Conservation (phyloP, 2,113 vertebrate species). For the Varanus komodoensis region DNA sequence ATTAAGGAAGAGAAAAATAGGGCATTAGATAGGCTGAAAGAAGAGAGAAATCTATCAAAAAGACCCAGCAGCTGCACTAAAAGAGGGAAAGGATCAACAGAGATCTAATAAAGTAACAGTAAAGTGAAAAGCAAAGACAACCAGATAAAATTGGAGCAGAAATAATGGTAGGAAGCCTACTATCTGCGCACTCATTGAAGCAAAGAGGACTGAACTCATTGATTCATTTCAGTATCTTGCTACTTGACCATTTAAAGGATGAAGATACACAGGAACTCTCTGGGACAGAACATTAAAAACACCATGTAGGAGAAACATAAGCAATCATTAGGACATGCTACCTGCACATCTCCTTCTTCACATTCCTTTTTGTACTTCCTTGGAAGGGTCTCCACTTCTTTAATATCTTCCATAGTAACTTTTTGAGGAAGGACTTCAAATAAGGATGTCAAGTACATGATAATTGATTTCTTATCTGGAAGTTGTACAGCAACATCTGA, state of each 20-base stretch:
- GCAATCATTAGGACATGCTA: constrained; percentile 70
- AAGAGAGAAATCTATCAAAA: not conserved
- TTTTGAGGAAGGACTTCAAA: constrained; percentile 97
- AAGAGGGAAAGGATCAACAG: not conserved
- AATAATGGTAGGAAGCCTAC: not conserved
- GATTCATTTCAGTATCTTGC: not conserved
- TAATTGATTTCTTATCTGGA: constrained; percentile 98
- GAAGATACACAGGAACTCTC: not conserved
- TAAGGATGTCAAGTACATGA: constrained; percentile 98
- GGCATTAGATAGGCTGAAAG: not conserved
- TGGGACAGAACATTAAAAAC: not conserved
- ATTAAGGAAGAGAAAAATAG: not conserved
- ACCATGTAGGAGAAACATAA: constrained; percentile 26
- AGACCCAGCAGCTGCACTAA: not conserved
- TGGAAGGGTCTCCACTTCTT: constrained; percentile 95
- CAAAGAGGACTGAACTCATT: not conserved
- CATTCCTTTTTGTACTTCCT: constrained; percentile 88
- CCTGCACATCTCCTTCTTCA: constrained; percentile 75
- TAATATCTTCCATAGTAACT: constrained; percentile 94
- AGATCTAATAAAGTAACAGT: not conserved
- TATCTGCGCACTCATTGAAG: not conserved
- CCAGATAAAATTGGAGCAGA: not conserved
- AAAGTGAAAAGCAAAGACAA: not conserved
- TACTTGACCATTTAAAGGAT: not conserved
- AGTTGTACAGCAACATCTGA: constrained; percentile 94